These are phyloP conservation scores for Cyprinodon tularosa DNA, from an alignment of 2,113 vertebrate genomes.

Conservation along the genomic window DNA sequence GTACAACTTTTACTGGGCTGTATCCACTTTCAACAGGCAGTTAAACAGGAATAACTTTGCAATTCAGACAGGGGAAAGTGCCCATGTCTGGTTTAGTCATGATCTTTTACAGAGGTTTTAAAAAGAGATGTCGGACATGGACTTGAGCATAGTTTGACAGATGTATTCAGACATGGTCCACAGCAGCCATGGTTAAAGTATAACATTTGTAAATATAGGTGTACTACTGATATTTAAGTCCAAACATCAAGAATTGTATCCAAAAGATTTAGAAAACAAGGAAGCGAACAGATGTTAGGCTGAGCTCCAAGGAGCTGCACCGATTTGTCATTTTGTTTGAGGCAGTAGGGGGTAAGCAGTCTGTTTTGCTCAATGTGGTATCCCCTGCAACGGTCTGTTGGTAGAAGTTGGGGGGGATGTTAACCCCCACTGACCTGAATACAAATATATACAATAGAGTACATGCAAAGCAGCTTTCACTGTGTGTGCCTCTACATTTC, in stretches of 20 bases:
- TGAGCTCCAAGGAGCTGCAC: conserved; percentile 40
- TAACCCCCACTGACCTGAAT: conserved; percentile 60
- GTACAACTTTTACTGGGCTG: conserved; percentile 51
- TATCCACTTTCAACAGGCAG: conserved; percentile 60
- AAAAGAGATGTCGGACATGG: conserved; percentile 24
- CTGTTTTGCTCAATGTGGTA: conserved; percentile 47
- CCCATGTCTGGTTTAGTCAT: conserved; percentile 38
- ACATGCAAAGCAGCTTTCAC: not conserved
- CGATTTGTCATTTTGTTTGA: conserved; percentile 42
- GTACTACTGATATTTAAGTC: conserved; percentile 11
- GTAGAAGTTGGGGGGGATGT: conserved; percentile 37
- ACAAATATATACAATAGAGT: conserved; percentile 27
- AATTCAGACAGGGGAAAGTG: conserved; percentile 44
- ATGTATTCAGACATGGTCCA: conserved; percentile 26
- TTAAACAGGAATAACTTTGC: conserved; percentile 55
- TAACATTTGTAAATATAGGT: conserved; percentile 28
- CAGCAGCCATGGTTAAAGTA: conserved; percentile 15
- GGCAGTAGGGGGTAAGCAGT: conserved; percentile 9
- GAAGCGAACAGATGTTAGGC: conserved; percentile 24
- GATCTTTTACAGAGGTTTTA: conserved; percentile 31
- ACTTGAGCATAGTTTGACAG: conserved; percentile 17
- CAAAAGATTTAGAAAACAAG: conserved; percentile 10
- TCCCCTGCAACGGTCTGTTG: conserved; percentile 24
- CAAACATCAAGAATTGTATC: conserved; percentile 17
- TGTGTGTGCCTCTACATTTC: conserved; percentile 17